These are phyloP conservation scores for Rutpela maculata DNA, from an alignment of 2,888 invertebrate genomes.

Conservation along the genomic window DNA sequence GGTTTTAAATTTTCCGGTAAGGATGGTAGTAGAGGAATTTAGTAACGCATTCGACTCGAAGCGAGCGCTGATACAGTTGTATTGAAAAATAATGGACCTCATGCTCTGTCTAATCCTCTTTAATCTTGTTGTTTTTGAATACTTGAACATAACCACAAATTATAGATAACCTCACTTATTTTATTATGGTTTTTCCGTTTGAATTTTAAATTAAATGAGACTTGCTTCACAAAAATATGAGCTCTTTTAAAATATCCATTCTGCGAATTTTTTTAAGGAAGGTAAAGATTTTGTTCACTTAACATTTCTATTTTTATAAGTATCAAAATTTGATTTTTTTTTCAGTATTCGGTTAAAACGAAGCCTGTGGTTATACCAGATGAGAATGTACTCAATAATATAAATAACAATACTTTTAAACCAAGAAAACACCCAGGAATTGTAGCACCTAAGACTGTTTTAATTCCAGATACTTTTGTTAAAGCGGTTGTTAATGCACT, in stretches of 20 bases:
- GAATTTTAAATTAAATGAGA: background rate
- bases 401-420: slow-evolving; percentile 77
- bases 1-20: too few species aligned
- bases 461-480: slow-evolving; percentile 79
- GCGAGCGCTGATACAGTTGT: too few species aligned
- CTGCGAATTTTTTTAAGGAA: slow-evolving; percentile 8
- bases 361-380: slow-evolving; percentile 74
- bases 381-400: slow-evolving; percentile 73
- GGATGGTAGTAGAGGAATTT: too few species aligned
- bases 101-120: too few species aligned
- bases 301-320: background rate
- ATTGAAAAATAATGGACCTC: too few species aligned
- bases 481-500: slow-evolving; percentile 77
- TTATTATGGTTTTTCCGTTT: background rate
- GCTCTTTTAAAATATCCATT: slow-evolving; percentile 13
- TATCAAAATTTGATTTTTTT: background rate
- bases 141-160: too few species aligned
- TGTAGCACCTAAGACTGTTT: slow-evolving; percentile 75
- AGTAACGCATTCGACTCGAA: too few species aligned
- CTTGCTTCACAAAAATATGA: background rate
- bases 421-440: slow-evolving; percentile 86
- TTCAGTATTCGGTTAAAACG: slow-evolving; percentile 29
- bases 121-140: too few species aligned
- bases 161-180: background rate
- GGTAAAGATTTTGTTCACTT: background rate